These are phyloP conservation scores for Agriopis marginaria DNA, from an alignment of 2,888 invertebrate genomes.

Conservation along the genomic window DNA sequence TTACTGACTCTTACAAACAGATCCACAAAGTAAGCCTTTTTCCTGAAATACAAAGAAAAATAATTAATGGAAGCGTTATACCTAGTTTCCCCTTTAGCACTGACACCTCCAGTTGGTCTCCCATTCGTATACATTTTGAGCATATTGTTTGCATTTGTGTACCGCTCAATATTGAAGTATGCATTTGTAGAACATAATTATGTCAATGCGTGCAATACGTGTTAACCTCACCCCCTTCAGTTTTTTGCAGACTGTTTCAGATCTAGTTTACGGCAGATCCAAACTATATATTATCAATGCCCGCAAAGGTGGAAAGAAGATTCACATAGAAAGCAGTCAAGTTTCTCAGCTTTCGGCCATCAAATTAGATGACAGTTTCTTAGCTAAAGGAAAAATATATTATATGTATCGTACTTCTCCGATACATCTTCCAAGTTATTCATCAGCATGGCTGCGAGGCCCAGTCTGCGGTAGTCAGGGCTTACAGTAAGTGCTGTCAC, in stretches of 20 bases:
- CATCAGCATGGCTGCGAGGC: slow-evolving; percentile 97
- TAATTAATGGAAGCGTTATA: too few species aligned
- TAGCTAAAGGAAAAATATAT: neutral
- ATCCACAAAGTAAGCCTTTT: slow-evolving; percentile 98
- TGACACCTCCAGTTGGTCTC: too few species aligned
- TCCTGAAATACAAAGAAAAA: slow-evolving; percentile 87
- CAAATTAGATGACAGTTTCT: neutral
- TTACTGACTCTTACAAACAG: slow-evolving; percentile 99
- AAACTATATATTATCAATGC: too few species aligned
- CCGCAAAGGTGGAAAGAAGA: neutral
- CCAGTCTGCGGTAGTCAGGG: slow-evolving; percentile 96
- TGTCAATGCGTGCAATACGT: too few species aligned
- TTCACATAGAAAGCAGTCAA: neutral
- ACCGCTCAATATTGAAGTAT: too few species aligned
- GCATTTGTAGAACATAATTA: too few species aligned
- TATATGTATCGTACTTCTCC: slow-evolving; percentile 89
- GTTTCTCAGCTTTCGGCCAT: neutral
- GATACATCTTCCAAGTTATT: slow-evolving; percentile 97
- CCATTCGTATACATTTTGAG: too few species aligned
- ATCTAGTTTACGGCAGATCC: too few species aligned
- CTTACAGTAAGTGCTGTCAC: slow-evolving; percentile 99
- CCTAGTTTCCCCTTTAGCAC: too few species aligned
- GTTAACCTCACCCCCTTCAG: too few species aligned
- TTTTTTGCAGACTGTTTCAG: too few species aligned
- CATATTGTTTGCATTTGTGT: too few species aligned